Evolutionary conservation across 2,113 vertebrate genomes (phyloP).

Genomic region (Neodon shergylaensis): DNA sequence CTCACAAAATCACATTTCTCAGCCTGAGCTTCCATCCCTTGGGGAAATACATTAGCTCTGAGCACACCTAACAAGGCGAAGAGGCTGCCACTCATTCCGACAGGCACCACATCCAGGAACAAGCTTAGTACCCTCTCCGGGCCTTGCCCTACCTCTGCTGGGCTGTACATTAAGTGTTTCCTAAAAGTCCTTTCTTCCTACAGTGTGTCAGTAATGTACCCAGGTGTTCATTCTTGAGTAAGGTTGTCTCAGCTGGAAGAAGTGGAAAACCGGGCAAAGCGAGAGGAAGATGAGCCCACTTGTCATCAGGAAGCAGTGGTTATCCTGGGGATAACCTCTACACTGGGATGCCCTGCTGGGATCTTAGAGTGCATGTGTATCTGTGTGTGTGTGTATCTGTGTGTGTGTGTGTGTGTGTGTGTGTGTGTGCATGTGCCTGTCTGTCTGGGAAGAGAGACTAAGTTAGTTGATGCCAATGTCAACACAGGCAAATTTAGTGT

Average conservation of each 20-base stretch:
- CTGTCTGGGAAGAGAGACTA: background rate
- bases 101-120: background rate
- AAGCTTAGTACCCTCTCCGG: accelerated
- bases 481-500: background rate
- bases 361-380: background rate
- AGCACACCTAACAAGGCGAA: background rate
- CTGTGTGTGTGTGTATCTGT: background rate
- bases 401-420: background rate
- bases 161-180: background rate
- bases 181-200: background rate
- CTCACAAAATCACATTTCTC: background rate
- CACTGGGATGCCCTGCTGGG: background rate
- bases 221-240: background rate
- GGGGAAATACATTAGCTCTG: background rate
- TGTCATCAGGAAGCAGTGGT: background rate
- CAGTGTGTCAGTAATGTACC: background rate
- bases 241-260: background rate
- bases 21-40: background rate
- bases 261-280: background rate
- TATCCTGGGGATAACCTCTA: background rate
- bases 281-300: background rate
- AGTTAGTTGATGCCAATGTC: background rate
- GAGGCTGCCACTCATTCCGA: background rate
- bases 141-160: background rate
- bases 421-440: background rate